These are phyloP conservation scores for Oryctolagus cuniculus DNA, from an alignment of 2,113 vertebrate genomes.

Conservation along the genomic window mOryCun1.1 NC_091447.1:10896001-10896500, in stretches of 20 bases:
- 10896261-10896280: background rate
- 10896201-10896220: conserved; percentile 7
- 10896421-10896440: too few relatives aligned
- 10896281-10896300: conserved; percentile 11
- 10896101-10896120: too few relatives aligned
- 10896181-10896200: background rate
- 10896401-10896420: background rate
- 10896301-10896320: background rate
- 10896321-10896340: background rate
- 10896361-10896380: conserved; percentile 45
- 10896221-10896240: background rate
- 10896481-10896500: background rate
- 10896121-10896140: background rate
- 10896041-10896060: too few relatives aligned
- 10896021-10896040: too few relatives aligned
- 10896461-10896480: background rate
- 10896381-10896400: background rate
- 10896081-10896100: too few relatives aligned
- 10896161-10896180: background rate
- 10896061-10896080: too few relatives aligned
- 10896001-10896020: too few relatives aligned
- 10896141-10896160: background rate
- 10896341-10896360: conserved; percentile 2
- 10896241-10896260: background rate
- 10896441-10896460: too few relatives aligned